Conservation (phyloP, 2,113 vertebrate genomes). For the Cinclus cinclus region DNA sequence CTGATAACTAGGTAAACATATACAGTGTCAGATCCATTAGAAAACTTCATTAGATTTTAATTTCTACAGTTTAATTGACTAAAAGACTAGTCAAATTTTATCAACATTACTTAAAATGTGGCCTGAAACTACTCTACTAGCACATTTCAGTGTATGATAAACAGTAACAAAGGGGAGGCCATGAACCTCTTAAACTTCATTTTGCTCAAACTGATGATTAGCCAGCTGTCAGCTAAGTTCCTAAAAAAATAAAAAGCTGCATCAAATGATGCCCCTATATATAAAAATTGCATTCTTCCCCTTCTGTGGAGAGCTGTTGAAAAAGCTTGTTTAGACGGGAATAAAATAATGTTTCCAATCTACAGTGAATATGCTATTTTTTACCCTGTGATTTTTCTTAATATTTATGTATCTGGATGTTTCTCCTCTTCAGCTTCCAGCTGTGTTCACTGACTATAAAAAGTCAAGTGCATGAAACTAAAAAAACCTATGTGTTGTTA, state of each 20-base stretch:
- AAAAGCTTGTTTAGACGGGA: not conserved
- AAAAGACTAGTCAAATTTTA: not conserved
- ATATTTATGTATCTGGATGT: not conserved
- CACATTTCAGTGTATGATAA: not conserved
- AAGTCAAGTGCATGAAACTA: not conserved
- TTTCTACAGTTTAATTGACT: not conserved
- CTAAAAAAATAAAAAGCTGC: not conserved
- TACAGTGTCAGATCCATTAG: not conserved
- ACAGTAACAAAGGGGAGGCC: not conserved
- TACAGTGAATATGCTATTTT: not conserved
- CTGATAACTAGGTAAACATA: not conserved
- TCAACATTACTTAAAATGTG: not conserved
- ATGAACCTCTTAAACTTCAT: not conserved
- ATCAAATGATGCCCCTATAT: not conserved
- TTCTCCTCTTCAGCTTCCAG: not conserved
- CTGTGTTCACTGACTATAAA: not conserved
- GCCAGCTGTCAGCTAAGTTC: not conserved
- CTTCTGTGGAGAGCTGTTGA: not conserved
- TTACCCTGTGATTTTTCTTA: not conserved
- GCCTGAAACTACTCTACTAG: not conserved
- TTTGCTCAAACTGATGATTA: not conserved
- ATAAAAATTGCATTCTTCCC: not conserved
- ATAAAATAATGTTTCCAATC: not conserved
- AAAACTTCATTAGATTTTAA: not conserved
- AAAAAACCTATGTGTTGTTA: not conserved